Evolutionary conservation across 2,888 invertebrate genomes (phyloP), one percentile per base, ranked within the genome.

Genomic region (Lasioglossum oenotherae): DNA sequence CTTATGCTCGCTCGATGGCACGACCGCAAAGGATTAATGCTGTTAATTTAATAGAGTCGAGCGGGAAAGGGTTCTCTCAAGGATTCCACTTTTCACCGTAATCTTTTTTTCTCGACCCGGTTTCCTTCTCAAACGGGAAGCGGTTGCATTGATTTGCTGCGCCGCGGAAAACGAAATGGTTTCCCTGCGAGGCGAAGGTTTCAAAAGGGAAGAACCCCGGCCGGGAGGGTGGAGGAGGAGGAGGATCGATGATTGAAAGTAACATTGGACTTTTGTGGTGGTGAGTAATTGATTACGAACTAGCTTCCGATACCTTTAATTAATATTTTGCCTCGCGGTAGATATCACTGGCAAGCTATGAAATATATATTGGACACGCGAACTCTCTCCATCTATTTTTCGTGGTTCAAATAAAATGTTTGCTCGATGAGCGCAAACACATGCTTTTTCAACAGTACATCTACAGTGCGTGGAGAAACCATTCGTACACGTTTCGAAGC

Each of bases 31-130:
- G 84, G 78, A 84, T 85, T 85, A 85, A 84, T 78, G 75, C 74
- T 64, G 72, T 84, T 85, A 80, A 79, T 84, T 85, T 80, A 84
- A 80, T 85, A 74, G 85, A 85, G 67, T 74, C 74, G 23, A 41
- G 60, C 38, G 49, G 71, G 44, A 44, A 64, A 73, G 27, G 71
- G 31, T 75, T 57, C 38, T 67, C 78, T 72, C 84, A 19, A 84
- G 84, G 44, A 75, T 67, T 78, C 78, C 27, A 57, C 41, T 41
- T 53, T 44, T 41, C 67, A 27, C 27, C n/a, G 23, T 23, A 14
- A 8, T 75, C 31, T 60, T 78, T 78, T 78, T 81, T 38, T 64
- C 53, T n/a, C 41, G 12, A 44, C 16, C 64, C 64, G 23, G 23
- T 80, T 67, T 53, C 60, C 49, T 23, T 31, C n/a, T 19, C 38